Conservation (phyloP, 2,113 vertebrate species). For the Solea solea region DNA sequence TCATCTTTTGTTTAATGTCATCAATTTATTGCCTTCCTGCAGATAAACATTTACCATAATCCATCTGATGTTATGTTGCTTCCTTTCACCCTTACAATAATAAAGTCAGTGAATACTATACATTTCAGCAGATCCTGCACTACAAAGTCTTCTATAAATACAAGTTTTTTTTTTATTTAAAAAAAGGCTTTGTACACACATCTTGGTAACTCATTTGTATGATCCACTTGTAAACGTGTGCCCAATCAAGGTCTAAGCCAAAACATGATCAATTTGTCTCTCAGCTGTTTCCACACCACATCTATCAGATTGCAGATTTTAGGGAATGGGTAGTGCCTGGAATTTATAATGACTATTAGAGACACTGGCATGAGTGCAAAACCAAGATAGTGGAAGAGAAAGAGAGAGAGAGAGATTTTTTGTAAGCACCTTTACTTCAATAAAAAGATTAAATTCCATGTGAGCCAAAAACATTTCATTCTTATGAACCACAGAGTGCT, state of each 20-base stretch:
- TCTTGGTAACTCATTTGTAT: slow-evolving; percentile 27
- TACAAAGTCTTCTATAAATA: not conserved
- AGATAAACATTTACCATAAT: no score
- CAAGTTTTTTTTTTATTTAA: no score
- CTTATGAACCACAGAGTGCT: slow-evolving; percentile 45
- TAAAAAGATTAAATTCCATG: slow-evolving; percentile 66
- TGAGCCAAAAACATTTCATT: slow-evolving; percentile 65
- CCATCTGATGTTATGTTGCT: no score
- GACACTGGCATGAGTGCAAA: slow-evolving; percentile 57
- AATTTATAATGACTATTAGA: slow-evolving; percentile 65
- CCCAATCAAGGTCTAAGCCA: slow-evolving; percentile 40
- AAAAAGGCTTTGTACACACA: slow-evolving; percentile 16
- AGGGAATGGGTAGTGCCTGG: slow-evolving; percentile 42
- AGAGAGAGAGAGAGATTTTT: slow-evolving; percentile 29
- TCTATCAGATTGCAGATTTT: slow-evolving; percentile 67
- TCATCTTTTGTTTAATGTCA: no score
- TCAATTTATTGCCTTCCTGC: no score
- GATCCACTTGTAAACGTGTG: slow-evolving; percentile 45
- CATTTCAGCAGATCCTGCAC: slow-evolving; percentile 5
- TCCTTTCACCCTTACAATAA: no score
- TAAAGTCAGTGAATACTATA: not conserved
- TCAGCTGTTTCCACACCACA: slow-evolving; percentile 51
- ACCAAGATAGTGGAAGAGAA: slow-evolving; percentile 47
- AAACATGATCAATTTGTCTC: slow-evolving; percentile 53
- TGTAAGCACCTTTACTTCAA: slow-evolving; percentile 53